phyloP scores from a whole-genome alignment of 1,140 invertebrate species.

The Homalodisca vitripennis region DNA sequence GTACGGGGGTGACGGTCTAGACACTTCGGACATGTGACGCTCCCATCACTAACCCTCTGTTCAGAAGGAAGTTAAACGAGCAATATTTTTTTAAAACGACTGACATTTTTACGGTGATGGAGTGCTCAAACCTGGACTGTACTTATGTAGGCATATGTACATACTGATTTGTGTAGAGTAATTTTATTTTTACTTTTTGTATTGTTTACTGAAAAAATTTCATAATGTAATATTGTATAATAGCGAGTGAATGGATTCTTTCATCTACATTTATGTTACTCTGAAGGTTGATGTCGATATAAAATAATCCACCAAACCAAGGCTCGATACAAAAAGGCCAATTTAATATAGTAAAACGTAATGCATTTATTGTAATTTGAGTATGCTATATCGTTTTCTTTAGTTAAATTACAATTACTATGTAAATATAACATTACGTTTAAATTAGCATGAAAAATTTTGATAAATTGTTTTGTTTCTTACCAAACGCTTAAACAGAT shows the following conservation, averaged over 20 bases:
- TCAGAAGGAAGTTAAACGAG: background rate
- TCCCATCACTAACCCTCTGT: background rate
- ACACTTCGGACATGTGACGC: conserved; percentile 52
- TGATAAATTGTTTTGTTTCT: no score
- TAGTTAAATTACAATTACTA: no score
- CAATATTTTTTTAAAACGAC: conserved; percentile 17
- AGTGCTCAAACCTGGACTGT: conserved; percentile 5
- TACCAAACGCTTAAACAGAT: no score
- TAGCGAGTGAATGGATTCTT: background rate
- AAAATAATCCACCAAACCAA: no score
- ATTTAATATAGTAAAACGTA: no score
- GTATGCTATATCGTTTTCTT: no score
- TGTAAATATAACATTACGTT: no score
- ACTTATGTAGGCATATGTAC: background rate
- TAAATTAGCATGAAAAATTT: no score
- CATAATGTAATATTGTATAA: background rate
- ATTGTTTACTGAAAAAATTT: background rate
- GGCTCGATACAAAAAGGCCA: no score
- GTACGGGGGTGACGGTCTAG: conserved; percentile 70
- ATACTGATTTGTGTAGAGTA: background rate
- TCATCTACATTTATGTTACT: background rate
- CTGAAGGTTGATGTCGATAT: background rate
- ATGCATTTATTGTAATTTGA: no score
- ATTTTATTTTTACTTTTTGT: background rate
- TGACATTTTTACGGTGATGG: background rate